Conservation (phyloP, 2,888 invertebrate species). For the Orthosia incerta region DNA sequence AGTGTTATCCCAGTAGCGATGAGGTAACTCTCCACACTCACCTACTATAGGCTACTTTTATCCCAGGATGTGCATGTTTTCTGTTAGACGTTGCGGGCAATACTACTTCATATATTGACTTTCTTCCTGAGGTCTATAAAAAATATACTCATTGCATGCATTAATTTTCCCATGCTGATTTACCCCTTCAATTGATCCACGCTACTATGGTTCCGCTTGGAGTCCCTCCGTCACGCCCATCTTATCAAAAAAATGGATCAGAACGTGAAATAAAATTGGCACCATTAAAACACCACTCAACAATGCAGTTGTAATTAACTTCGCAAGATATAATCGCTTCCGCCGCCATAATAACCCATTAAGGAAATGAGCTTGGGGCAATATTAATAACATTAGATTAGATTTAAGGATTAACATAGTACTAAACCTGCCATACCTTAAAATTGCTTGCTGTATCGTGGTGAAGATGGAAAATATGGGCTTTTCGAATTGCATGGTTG, state of each 20-base stretch:
- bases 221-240: background rate
- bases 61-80: too few species aligned
- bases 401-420: constrained; percentile 49
- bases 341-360: constrained; percentile 56
- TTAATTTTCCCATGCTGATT: background rate
- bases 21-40: too few species aligned
- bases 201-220: background rate
- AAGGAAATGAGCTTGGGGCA: constrained; percentile 55
- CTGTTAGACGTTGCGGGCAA: too few species aligned
- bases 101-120: too few species aligned
- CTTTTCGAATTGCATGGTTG: constrained; percentile 24
- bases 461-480: constrained; percentile 33
- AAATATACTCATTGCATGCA: too few species aligned
- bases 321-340: constrained; percentile 55
- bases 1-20: too few species aligned
- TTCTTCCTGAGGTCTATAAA: too few species aligned
- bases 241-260: constrained; percentile 43
- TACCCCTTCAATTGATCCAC: background rate
- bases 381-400: constrained; percentile 65
- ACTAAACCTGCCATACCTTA: constrained; percentile 49
- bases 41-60: too few species aligned
- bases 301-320: constrained; percentile 61
- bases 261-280: constrained; percentile 45
- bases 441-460: constrained; percentile 40
- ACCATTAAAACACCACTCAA: constrained; percentile 52